Base-by-base conservation (phyloP, 2,888 invertebrate genomes). In the Mimumesa dahlbomi region DNA sequence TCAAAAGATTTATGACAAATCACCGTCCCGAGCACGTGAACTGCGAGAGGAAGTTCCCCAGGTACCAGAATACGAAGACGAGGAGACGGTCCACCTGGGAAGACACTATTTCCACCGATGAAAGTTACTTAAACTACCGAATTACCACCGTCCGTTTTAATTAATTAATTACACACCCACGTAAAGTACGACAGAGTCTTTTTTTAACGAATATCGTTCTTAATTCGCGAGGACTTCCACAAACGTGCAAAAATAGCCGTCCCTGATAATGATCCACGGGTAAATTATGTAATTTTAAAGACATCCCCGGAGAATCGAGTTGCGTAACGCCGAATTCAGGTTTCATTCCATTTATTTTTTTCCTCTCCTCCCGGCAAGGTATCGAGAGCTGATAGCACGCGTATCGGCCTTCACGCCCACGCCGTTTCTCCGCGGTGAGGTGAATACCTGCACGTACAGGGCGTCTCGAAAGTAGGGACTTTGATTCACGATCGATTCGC, bases 401-500 rank as follows among this genome's bases (percentile, higher is more conserved):
- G 52, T 38, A 64, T 63, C 73, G 59, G 58, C 65, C 75, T 75
- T 65, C 59, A 46, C 75, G 68, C 75, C 75, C 59, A 76, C 75
- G 45, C n/a, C 43, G 43, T 36, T 18, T 45, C 46, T 50, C 40
- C 59, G 56, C 5, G n/a, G 19, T 57, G 40, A 22, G 53, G 57
- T 49, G 57, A 70, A 67, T 61, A n/a, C 22, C 18, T 16, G 9
- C 34, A 31, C 14, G n/a, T 38, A 38, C 14, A 19, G 22, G 38
- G 38, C 29, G 40, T 53, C 19, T 34, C n/a, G 38, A 42, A 38
- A 42, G 45, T 18, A 46, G 45, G 53, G 45, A 58, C 31, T 62
- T 45, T 71, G 64, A 70, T 70, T 73, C 78, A 63, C 73, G 80
- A 80, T 80, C 72, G 70, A 63, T 69, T 64, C 22, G 63, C 34